Conservation (phyloP, 1,140 invertebrate species). For the Elymnias hypermnestra region DNA sequence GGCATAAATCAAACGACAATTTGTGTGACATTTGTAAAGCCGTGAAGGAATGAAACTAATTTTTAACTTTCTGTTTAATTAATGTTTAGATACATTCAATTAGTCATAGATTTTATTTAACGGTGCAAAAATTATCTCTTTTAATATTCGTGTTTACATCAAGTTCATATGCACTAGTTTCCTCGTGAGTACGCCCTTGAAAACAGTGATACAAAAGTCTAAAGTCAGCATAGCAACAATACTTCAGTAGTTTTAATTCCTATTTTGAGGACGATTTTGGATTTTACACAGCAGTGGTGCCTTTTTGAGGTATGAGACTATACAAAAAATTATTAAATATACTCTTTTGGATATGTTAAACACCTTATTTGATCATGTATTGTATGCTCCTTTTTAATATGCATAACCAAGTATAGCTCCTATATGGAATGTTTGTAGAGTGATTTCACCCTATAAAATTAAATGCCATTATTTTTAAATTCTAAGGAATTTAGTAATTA, state of each 20-base stretch:
- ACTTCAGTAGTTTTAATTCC: conserved; percentile 41
- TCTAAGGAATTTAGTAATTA: no score
- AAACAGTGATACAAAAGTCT: conserved; percentile 62
- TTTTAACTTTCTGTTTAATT: conserved; percentile 42
- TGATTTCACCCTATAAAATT: no score
- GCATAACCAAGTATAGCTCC: conserved; percentile 3
- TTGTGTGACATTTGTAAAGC: no score
- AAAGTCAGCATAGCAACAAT: conserved; percentile 73
- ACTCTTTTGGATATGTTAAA: neutral
- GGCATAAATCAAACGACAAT: no score
- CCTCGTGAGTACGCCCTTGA: conserved; percentile 59
- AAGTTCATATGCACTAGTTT: conserved; percentile 31
- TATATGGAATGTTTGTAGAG: neutral
- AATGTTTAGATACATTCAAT: conserved; percentile 21
- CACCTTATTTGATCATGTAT: conserved; percentile 12
- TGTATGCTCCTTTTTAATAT: conserved; percentile 18
- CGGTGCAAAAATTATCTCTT: conserved; percentile 21
- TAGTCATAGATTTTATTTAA: conserved; percentile 27
- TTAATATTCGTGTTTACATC: conserved; percentile 19
- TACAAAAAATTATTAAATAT: neutral
- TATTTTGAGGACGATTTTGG: conserved; percentile 42
- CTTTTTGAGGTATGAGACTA: conserved; percentile 52
- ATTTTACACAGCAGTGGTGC: conserved; percentile 38
- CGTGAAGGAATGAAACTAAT: conserved; percentile 25
- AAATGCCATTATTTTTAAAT: no score